These are phyloP conservation scores for Caranx melampygus DNA, from an alignment of 2,113 vertebrate species.

Conservation along the genomic window DNA sequence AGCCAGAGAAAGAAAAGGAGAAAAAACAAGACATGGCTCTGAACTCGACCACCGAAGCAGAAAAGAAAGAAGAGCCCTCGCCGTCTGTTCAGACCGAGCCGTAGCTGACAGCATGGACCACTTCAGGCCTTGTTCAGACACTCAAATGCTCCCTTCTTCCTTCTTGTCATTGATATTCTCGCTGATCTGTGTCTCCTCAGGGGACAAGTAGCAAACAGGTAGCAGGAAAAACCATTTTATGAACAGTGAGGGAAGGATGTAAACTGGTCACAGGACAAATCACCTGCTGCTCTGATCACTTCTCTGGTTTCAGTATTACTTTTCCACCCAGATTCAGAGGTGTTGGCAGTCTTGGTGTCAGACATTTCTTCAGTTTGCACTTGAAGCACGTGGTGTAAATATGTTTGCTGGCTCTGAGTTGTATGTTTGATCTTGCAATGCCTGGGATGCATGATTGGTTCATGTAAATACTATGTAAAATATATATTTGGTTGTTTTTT, in stretches of 20 bases:
- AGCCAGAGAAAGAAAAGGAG: conserved; percentile 68
- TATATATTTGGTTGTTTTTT: conserved; percentile 20
- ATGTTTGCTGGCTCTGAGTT: conserved; percentile 38
- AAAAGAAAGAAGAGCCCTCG: conserved; percentile 67
- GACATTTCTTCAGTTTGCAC: conserved; percentile 34
- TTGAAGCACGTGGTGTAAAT: conserved; percentile 22
- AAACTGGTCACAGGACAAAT: conserved; percentile 26
- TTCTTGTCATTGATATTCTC: conserved; percentile 4
- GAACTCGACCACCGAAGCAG: conserved; percentile 63
- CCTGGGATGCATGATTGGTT: conserved; percentile 24
- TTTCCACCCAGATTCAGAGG: conserved; percentile 3
- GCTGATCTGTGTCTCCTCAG: conserved; percentile 11
- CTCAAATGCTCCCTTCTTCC: not conserved
- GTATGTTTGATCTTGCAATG: conserved; percentile 8
- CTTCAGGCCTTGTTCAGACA: not conserved
- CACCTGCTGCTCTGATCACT: conserved; percentile 3
- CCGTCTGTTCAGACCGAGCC: conserved; percentile 56
- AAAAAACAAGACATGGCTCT: conserved; percentile 77
- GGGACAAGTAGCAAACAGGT: not conserved
- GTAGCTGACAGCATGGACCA: conserved; percentile 30
- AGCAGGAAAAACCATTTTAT: not conserved
- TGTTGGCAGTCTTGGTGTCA: conserved; percentile 1
- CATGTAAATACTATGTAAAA: conserved; percentile 63
- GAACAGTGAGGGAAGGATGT: not conserved
- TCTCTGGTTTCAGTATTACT: not conserved